A percentile compares a stretch with the other conserved stretches of the same genome.
phyloP scores from a whole-genome alignment of 35 echinoderm and acorn worm species.

The Lytechinus variegatus region DNA sequence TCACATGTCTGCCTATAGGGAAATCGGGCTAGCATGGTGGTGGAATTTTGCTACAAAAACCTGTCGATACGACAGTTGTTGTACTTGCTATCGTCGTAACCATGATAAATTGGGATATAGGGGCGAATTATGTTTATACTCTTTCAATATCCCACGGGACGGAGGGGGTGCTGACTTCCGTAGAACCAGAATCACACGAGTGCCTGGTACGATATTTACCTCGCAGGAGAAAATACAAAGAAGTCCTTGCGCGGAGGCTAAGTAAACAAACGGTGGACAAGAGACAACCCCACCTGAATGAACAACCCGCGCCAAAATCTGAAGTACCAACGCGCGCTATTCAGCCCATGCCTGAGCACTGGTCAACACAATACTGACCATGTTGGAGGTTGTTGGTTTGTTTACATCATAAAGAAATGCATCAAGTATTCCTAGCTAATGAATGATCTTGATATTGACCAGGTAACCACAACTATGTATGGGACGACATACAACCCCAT shows the following conservation, averaged over 20 bases:
- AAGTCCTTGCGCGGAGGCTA: background rate
- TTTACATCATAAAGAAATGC: background rate
- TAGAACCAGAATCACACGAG: too few species aligned
- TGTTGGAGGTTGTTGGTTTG: background rate
- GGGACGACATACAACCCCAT: background rate
- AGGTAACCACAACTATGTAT: background rate
- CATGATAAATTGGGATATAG: too few species aligned
- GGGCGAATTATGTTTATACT: too few species aligned
- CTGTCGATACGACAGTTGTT: too few species aligned
- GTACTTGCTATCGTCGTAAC: too few species aligned
- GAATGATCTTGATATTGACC: background rate
- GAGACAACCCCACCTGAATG: too few species aligned
- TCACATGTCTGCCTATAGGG: too few species aligned
- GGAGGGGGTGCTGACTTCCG: too few species aligned
- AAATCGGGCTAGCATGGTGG: too few species aligned
- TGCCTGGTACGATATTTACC: too few species aligned
- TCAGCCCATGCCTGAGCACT: background rate
- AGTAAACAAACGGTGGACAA: background rate
- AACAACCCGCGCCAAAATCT: background rate
- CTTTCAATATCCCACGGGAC: too few species aligned
- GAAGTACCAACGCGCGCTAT: background rate
- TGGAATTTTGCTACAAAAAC: too few species aligned
- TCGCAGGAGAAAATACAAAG: background rate
- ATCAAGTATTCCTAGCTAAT: background rate
- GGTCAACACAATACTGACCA: background rate